Evolutionary conservation across 2,797 vertebrate genomes (phyloP).

Genomic region (Micropoecilia bifurca): DNA sequence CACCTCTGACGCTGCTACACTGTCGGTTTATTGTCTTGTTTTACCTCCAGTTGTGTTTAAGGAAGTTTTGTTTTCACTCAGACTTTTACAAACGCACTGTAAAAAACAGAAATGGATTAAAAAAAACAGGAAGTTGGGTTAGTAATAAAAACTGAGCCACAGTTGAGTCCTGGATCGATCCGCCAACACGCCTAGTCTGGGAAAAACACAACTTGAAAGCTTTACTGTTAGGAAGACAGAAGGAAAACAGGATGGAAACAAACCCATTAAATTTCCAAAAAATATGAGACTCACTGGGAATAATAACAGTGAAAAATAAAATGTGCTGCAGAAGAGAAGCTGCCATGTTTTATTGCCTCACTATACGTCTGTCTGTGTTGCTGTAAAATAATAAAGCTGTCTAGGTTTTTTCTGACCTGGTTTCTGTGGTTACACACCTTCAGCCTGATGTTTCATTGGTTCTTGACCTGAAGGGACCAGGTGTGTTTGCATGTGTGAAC

Average conservation of each 20-base stretch:
- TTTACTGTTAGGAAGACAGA: background rate
- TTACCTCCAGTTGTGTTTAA: background rate
- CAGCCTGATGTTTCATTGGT: background rate
- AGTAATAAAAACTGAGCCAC: background rate
- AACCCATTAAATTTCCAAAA: background rate
- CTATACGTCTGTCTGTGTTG: constrained; percentile 44
- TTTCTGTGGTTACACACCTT: constrained; percentile 37
- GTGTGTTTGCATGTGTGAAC: constrained; percentile 16
- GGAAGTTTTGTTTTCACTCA: background rate
- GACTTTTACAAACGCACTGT: background rate
- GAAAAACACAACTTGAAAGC: constrained; percentile 7
- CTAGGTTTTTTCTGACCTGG: constrained; percentile 42
- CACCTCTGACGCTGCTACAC: background rate
- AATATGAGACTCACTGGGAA: background rate
- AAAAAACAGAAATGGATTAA: background rate
- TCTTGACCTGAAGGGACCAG: background rate
- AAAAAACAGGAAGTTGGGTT: constrained; percentile 39
- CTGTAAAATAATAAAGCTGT: constrained; percentile 61
- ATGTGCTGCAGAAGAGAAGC: constrained; percentile 28
- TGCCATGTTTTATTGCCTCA: constrained; percentile 50
- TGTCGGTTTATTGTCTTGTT: background rate
- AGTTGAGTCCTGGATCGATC: constrained; percentile 7
- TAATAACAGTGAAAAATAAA: background rate
- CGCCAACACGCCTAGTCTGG: constrained; percentile 28
- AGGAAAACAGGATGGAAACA: background rate